Conservation (phyloP, 2,888 invertebrate genomes). For the Caenorhabditis sp. region DNA sequence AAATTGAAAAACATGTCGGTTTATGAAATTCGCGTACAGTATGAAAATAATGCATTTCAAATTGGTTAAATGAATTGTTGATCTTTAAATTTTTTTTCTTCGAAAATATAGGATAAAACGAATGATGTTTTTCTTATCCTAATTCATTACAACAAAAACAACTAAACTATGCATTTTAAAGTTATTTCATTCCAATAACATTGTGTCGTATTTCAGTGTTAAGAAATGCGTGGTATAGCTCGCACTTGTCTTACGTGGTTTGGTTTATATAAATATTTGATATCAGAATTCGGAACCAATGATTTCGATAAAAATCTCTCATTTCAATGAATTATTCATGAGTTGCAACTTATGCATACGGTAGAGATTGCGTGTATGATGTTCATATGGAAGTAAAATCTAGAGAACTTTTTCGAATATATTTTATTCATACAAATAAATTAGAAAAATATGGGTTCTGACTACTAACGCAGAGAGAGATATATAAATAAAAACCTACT, state of each 20-base stretch:
- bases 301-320: conserved; percentile 2
- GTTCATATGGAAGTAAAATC: neutral
- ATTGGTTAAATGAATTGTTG: neutral
- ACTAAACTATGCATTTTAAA: conserved; percentile 20
- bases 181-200: conserved; percentile 6
- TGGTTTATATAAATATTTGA: neutral
- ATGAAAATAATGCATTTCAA: neutral
- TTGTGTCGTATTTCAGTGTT: conserved; percentile 4
- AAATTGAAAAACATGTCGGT: neutral
- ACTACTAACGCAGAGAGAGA: neutral
- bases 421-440: neutral
- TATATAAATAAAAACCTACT: neutral
- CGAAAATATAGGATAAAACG: neutral
- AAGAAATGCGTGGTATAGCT: neutral
- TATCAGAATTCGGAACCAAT: conserved; percentile 2
- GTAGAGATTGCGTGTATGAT: conserved; percentile 38
- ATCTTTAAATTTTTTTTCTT: too few species aligned
- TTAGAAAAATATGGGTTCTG: neutral
- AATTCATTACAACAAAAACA: neutral
- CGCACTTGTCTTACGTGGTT: neutral
- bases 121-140: neutral
- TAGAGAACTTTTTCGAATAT: neutral
- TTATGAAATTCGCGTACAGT: neutral
- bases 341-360: conserved; percentile 21
- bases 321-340: conserved; percentile 24